phyloP scores from a whole-genome alignment of 2,797 vertebrate genomes.

The Microctenopoma stevenorrisi region DNA sequence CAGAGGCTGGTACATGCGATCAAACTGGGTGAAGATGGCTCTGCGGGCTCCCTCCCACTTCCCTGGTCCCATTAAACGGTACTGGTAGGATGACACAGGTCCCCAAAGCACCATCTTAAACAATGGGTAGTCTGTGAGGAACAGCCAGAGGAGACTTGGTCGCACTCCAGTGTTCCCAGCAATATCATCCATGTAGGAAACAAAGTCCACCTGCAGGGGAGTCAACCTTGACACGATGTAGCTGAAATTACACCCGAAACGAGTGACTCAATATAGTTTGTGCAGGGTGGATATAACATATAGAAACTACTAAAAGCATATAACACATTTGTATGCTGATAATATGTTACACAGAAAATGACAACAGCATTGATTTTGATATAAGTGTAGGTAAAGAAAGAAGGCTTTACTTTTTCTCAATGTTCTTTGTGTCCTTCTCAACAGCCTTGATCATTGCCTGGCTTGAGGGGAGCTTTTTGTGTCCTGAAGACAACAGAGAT shows the following conservation, averaged over 20 bases:
- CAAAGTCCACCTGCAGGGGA: constrained; percentile 87
- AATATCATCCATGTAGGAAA: constrained; percentile 88
- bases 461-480: constrained; percentile 67
- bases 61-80: constrained; percentile 85
- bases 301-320: too few species aligned
- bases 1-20: constrained; percentile 82
- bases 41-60: constrained; percentile 82
- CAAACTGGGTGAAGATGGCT: constrained; percentile 84
- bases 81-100: constrained; percentile 87
- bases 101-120: constrained; percentile 81
- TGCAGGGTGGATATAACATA: too few species aligned
- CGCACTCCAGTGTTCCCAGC: constrained; percentile 81
- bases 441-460: constrained; percentile 73
- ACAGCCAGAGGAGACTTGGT: constrained; percentile 78
- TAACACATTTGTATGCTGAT: too few species aligned
- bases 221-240: constrained; percentile 84
- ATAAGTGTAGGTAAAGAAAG: not conserved
- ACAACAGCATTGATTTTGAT: not conserved
- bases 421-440: constrained; percentile 72
- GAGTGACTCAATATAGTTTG: not conserved
- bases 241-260: constrained; percentile 68
- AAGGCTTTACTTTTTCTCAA: constrained; percentile 66
- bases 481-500: constrained; percentile 46
- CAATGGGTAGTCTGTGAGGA: constrained; percentile 85
- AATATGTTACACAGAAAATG: too few species aligned